Percentiles rank a stretch among this genome's conserved stretches.
Evolutionary conservation across 2,113 vertebrate species (phyloP).

Genomic region (Xiphorhynchus elegans): DNA sequence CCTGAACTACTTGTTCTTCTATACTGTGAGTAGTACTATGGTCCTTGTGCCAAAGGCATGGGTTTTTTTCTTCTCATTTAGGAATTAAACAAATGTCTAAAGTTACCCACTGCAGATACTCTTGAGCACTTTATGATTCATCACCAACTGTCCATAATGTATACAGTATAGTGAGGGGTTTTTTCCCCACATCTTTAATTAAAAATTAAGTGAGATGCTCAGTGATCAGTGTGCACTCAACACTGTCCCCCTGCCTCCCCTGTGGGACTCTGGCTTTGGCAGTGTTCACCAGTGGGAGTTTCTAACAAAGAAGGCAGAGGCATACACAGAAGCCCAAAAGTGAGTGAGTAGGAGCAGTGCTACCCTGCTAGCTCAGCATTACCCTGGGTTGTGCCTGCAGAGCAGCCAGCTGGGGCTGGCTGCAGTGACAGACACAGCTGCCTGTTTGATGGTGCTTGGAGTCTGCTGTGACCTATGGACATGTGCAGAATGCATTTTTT

Average conservation of each 20-base stretch:
- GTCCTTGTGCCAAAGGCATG: not conserved
- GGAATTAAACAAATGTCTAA: not conserved
- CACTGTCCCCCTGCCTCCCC: fast-evolving
- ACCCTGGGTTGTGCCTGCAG: too few species aligned
- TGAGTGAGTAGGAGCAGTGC: not conserved
- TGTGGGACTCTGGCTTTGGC: not conserved
- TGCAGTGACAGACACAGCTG: fast-evolving
- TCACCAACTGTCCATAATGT: not conserved
- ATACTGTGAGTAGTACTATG: not conserved
- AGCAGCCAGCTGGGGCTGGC: not conserved
- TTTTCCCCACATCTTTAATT: not conserved
- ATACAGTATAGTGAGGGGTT: not conserved
- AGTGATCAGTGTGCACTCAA: not conserved
- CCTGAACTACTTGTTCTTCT: not conserved
- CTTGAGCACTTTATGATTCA: not conserved
- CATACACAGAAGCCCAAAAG: not conserved
- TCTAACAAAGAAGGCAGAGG: not conserved
- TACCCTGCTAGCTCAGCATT: not conserved
- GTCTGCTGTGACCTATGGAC: not conserved
- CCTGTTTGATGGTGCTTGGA: not conserved
- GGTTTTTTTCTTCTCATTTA: not conserved
- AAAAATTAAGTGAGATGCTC: not conserved
- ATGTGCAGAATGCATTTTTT: fast-evolving
- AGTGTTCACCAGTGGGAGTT: not conserved
- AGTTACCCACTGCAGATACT: not conserved